Evolutionary conservation across 2,113 vertebrate species (phyloP), one percentile per base, ranked within the genome.

Genomic region (Pleuronectes platessa): DNA sequence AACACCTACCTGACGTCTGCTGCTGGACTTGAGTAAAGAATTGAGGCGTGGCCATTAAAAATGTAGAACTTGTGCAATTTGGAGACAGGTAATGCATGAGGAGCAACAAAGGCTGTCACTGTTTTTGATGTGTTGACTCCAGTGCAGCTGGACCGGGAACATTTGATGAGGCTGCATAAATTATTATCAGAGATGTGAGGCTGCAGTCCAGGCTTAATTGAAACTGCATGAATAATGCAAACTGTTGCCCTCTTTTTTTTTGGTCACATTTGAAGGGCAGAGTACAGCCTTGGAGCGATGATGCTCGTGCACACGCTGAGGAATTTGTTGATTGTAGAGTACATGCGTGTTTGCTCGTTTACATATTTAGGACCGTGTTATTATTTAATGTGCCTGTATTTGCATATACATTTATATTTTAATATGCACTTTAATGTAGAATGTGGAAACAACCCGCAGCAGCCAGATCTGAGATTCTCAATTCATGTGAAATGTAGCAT

Each of bases 211-310:
- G 74, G 58, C 81, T 80, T 91, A 92, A 93, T 91, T 92, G 76
- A 88, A 87, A 82, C 72, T 13, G 37, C 27, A 88, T 92, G 87
- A 93, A 92, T 93, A 92, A 92, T 92, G 82, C 87, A 93, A 89
- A 31, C 35, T 55, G 56, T 67, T 84, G 61, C 24, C 62, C 60
- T 77, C 81, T 69, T 85, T 70, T 62, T 62, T 55, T 70, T 61
- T 55, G 71, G 80, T 74, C 63, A 71, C 68, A 81, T 85, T 81
- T 86, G 62, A 86, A 88, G 83, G 85, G 60, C 71, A 88, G 24
- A 66, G 58, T 79, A 5, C 53, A 64, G 71, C 79, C 73, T 76
- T 79, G 71, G 40, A 71, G 49, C 54, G 45, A 68, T 56, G 26
- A 75, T 75, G 23, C 55, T 70, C 67, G 59, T 18, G 26, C 54